A percentile compares a stretch with the other conserved stretches of the same genome.
Evolutionary conservation across 2,888 invertebrate genomes (phyloP).

Genomic region (Epicampocera succincta): DNA sequence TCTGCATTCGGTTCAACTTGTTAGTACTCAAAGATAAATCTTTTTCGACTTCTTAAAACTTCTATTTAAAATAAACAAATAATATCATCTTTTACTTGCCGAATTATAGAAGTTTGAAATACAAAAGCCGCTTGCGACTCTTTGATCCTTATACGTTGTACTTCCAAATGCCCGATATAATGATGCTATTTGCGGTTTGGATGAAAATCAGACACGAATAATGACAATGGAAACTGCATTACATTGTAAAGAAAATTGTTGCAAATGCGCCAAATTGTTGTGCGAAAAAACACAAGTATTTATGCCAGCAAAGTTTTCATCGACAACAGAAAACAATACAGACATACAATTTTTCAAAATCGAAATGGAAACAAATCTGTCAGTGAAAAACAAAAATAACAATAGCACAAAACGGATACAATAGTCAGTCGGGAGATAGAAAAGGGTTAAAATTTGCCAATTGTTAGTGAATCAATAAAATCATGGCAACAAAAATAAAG

Average conservation of each 20-base stretch:
- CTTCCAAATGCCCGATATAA: conserved; percentile 38
- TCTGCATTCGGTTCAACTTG: no score
- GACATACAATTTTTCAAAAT: background rate
- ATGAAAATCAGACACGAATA: conserved; percentile 55
- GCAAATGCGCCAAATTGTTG: conserved; percentile 64
- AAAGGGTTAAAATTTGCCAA: conserved; percentile 57
- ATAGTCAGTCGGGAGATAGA: background rate
- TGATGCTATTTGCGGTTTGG: conserved; percentile 70
- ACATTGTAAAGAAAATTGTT: conserved; percentile 2
- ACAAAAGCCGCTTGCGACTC: conserved; percentile 29
- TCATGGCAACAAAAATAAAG: conserved; percentile 24
- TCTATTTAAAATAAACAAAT: no score
- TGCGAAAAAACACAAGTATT: conserved; percentile 57
- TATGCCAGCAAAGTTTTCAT: conserved; percentile 32
- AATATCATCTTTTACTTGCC: no score
- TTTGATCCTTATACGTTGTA: conserved; percentile 41
- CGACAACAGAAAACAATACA: background rate
- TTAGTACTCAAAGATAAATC: no score
- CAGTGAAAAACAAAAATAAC: conserved; percentile 3
- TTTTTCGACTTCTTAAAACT: no score
- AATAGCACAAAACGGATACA: conserved; percentile 20
- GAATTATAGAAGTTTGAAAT: no score
- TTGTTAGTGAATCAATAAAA: conserved; percentile 35
- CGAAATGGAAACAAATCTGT: conserved; percentile 37
- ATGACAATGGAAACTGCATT: background rate